Evolutionary conservation across 2,113 vertebrate genomes (phyloP).

Genomic region (Vulpes vulpes): DNA sequence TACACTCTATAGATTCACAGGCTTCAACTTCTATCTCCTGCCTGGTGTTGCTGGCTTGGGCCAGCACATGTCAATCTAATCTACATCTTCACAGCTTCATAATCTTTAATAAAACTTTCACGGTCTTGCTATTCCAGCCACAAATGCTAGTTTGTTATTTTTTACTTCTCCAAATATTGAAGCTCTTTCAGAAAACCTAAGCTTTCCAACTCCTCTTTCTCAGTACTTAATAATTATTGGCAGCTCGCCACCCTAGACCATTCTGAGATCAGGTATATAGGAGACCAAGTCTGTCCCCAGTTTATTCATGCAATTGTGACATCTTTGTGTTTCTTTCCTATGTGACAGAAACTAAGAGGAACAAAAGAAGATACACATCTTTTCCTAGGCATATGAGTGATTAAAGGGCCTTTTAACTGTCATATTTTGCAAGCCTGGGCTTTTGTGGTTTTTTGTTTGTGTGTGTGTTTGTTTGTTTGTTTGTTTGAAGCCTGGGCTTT

Average conservation of each 20-base stretch:
- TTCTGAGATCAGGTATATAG: not conserved
- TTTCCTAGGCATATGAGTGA: not conserved
- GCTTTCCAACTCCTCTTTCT: not conserved
- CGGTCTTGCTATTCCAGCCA: not conserved
- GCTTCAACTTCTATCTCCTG: not conserved
- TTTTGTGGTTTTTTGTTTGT: not conserved
- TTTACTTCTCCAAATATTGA: not conserved
- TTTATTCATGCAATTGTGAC: not conserved
- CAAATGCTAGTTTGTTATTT: not conserved
- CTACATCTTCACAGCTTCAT: not conserved
- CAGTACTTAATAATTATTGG: not conserved
- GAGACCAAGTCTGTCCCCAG: not conserved
- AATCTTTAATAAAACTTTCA: not conserved
- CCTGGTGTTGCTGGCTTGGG: not conserved
- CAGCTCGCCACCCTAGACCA: not conserved
- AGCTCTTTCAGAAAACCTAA: conserved; percentile 17
- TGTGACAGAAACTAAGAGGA: conserved; percentile 29
- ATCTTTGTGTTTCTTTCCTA: not conserved
- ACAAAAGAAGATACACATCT: not conserved
- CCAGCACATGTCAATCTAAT: not conserved
- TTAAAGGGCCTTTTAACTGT: not conserved
- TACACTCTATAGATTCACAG: not conserved
- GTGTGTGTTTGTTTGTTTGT: no score
- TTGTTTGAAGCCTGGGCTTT: not conserved
- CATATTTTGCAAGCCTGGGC: not conserved